Evolutionary conservation across 1,140 invertebrate species (phyloP).

Genomic region (Dendrolimus kikuchii): DNA sequence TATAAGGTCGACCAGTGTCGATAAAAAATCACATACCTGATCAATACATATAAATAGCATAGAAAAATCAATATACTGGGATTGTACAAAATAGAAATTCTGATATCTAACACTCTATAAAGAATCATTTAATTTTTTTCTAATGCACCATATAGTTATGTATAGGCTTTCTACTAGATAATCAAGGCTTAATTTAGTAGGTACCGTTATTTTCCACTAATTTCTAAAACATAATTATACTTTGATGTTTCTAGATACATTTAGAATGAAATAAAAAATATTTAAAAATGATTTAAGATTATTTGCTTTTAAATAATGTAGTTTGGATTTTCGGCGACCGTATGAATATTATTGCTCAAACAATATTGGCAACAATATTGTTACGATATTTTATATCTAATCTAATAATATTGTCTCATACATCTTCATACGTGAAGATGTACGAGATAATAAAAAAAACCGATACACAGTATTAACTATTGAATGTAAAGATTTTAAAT

Average conservation of each 20-base stretch:
- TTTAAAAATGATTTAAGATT: background rate
- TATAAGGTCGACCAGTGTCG: constrained; percentile 15
- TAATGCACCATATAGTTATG: constrained; percentile 44
- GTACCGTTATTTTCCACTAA: constrained; percentile 42
- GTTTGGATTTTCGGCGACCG: too few species aligned
- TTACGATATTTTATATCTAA: too few species aligned
- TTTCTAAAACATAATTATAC: constrained; percentile 14
- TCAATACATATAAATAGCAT: constrained; percentile 25
- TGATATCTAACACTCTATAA: constrained; percentile 42
- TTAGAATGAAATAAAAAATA: background rate
- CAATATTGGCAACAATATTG: too few species aligned
- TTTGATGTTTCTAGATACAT: constrained; percentile 5
- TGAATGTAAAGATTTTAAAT: too few species aligned
- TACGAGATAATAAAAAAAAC: too few species aligned
- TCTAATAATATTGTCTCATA: too few species aligned
- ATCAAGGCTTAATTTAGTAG: constrained; percentile 53
- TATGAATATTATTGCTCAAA: too few species aligned
- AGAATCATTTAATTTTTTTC: constrained; percentile 29
- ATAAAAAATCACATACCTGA: constrained; percentile 9
- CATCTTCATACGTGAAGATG: too few species aligned
- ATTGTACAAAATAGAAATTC: constrained; percentile 32
- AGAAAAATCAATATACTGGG: constrained; percentile 29
- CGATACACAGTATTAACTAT: too few species aligned
- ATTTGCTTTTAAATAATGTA: background rate
- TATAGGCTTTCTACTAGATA: constrained; percentile 48